phyloP scores from a whole-genome alignment of 2,797 vertebrate species.

The Brotogeris chrysoptera region DNA sequence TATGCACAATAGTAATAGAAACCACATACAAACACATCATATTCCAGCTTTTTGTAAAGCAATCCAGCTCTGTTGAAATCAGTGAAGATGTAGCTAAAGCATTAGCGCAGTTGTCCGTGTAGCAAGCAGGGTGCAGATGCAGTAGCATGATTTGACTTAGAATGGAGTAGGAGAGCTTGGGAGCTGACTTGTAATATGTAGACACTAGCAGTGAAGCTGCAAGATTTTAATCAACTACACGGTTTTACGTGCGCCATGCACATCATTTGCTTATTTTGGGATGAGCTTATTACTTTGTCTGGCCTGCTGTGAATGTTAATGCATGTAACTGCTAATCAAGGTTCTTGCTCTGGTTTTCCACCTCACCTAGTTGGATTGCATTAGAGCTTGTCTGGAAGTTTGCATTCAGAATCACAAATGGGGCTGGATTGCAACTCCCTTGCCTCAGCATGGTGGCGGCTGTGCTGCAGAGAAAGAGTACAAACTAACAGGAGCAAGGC shows the following conservation, averaged over 20 bases:
- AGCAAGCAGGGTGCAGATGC: neutral
- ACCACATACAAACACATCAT: neutral
- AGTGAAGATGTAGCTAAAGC: fast-evolving
- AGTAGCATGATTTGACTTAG: fast-evolving
- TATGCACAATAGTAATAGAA: neutral
- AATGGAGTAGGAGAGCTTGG: neutral
- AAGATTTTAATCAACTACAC: neutral
- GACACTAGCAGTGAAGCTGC: neutral
- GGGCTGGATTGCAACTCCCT: neutral
- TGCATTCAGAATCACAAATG: neutral
- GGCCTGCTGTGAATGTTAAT: slow-evolving; percentile 57
- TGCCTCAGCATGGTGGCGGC: neutral
- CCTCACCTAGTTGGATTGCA: slow-evolving; percentile 34
- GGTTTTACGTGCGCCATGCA: neutral
- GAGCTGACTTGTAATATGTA: neutral
- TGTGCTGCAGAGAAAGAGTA: neutral
- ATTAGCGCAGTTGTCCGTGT: neutral
- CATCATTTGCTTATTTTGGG: neutral
- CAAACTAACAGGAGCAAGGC: neutral
- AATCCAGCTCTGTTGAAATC: neutral
- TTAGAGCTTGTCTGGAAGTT: neutral
- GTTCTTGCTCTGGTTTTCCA: neutral
- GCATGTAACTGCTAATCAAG: slow-evolving; percentile 36
- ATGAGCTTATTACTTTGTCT: slow-evolving; percentile 30
- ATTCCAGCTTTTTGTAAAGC: neutral